Conservation (phyloP, 2,113 vertebrate species). For the Hipposideros armiger region DNA sequence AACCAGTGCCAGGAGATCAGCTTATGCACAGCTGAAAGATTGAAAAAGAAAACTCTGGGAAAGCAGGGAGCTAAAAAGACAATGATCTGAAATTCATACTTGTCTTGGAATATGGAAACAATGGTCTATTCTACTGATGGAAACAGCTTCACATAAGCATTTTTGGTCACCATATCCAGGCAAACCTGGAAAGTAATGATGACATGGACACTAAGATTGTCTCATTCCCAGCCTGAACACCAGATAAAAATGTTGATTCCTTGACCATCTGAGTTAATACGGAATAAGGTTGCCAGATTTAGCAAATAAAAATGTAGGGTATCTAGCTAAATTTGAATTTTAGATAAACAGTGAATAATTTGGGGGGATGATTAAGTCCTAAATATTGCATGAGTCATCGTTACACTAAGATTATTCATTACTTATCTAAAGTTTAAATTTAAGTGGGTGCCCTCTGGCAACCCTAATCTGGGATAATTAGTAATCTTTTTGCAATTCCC, state of each 20-base stretch:
- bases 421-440: conserved; percentile 17
- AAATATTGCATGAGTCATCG: background rate
- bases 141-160: background rate
- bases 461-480: background rate
- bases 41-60: conserved; percentile 63
- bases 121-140: background rate
- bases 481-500: background rate
- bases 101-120: background rate
- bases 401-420: background rate
- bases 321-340: conserved; percentile 38
- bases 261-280: background rate
- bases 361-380: background rate
- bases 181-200: background rate
- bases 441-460: background rate
- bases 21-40: conserved; percentile 70
- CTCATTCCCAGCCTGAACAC: background rate
- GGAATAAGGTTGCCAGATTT: background rate
- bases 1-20: conserved; percentile 76
- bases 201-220: background rate
- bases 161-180: background rate
- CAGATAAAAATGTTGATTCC: background rate
- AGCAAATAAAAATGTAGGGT: conserved; percentile 30
- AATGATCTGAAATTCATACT: background rate
- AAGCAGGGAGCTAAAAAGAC: conserved; percentile 60
- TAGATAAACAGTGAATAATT: background rate